Evolutionary conservation across 2,797 vertebrate genomes (phyloP), one percentile per base, ranked within the genome.

Genomic region (Tapirus indicus): DNA sequence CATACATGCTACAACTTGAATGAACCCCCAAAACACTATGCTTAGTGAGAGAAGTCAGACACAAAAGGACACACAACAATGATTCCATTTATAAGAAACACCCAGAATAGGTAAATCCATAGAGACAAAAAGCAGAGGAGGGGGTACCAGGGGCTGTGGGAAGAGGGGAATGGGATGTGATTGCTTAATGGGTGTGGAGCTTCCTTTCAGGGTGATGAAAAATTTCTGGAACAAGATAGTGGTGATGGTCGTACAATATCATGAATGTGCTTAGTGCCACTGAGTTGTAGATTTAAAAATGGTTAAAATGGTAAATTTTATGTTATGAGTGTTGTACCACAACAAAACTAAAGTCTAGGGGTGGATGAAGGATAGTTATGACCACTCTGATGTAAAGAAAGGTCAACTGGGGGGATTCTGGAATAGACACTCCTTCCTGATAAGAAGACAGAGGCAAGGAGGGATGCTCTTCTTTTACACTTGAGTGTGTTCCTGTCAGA

Each of bases 111-210:
- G 20, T 52, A 77, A 77, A 7, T 49, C 74, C 29, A n/a, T 2
- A 47, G 27, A 18, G 3, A 17, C 17, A 54, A 20, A 54, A 54
- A 54, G 17, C 54, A 54, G 54, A 54, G 54, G 47, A 52, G 74
- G n/a, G 18, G 74, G 21, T 52, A 18, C 47, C 47, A 21, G 74
- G 21, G 58, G 29, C 29, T n/a, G 18, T 17, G 74, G 74, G 18
- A 52, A 77, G 58, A 25, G 74, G 47, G 52, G 47, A 49, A n/a
- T 13, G 0, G 3, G 18, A 47, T 9, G 12, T 13, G 47, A 17
- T 77, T 6, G 5, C 29, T 4, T 21, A 21, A 12, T 7, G 29
- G 47, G 17, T 77, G 23, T 0, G 47, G 0, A 3, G 29, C n/a
- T 77, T 77, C 29, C 18, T 52, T 77, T 52, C 21, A 47, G 1